phyloP scores from a whole-genome alignment of 2,113 vertebrate genomes.

The Brachirus orientalis region DNA sequence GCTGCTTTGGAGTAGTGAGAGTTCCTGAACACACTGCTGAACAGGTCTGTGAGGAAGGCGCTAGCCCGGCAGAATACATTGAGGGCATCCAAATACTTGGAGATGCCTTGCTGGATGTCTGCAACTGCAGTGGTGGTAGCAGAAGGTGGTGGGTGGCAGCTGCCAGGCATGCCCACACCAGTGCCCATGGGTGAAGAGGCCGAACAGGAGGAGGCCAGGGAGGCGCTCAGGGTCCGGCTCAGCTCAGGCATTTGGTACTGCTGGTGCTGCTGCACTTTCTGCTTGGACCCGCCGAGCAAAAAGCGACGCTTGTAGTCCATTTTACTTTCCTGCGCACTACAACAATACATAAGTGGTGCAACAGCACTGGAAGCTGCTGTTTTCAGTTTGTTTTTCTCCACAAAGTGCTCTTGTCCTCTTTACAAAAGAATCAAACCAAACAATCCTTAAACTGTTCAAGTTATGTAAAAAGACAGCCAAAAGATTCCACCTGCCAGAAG shows the following conservation, averaged over 20 bases:
- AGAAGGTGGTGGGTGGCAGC: constrained; percentile 83
- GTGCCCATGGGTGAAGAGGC: constrained; percentile 83
- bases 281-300: constrained; percentile 99
- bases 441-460: constrained; percentile 66
- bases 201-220: constrained; percentile 85
- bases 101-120: constrained; percentile 99
- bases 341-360: constrained; percentile 96
- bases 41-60: constrained; percentile 97
- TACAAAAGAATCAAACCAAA: constrained; percentile 68
- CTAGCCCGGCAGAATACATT: constrained; percentile 98
- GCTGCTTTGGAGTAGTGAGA: constrained; percentile 98
- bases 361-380: constrained; percentile 67
- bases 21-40: constrained; percentile 97
- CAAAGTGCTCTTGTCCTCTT: constrained; percentile 42
- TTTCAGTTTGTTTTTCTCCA: constrained; percentile 32
- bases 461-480: constrained; percentile 86
- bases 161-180: constrained; percentile 66
- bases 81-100: constrained; percentile 97
- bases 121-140: constrained; percentile 89
- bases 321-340: constrained; percentile 97
- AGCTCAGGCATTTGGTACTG: constrained; percentile 95
- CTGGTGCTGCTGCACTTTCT: constrained; percentile 99
- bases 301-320: constrained; percentile 99
- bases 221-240: constrained; percentile 92
- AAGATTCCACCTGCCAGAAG: constrained; percentile 85